Base-by-base conservation (phyloP, 1,140 invertebrate genomes). In the Aleiodes sp. region DNA sequence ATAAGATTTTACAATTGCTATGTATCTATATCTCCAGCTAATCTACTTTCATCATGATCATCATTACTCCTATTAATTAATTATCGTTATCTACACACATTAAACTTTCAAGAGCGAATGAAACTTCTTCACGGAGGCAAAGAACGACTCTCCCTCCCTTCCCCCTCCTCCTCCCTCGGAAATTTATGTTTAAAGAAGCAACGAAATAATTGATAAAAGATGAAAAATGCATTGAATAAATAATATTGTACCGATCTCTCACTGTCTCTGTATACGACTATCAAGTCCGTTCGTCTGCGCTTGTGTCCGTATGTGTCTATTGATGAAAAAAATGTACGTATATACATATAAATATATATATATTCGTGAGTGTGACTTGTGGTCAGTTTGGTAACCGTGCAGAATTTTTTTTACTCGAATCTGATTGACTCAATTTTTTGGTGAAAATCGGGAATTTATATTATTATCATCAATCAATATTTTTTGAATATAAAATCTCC, bases 101-200 rank as follows among this genome's bases (percentile, higher is more conserved):
- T n/a, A n/a, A n/a, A n/a, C n/a, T n/a, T n/a, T n/a, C n/a, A n/a
- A n/a, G n/a, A n/a, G n/a, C n/a, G n/a, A n/a, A n/a, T n/a, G n/a
- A n/a, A n/a, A n/a, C n/a, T n/a, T n/a, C n/a, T n/a, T n/a, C n/a
- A n/a, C 14, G 16, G 19, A 63, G 29, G 7, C 9, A 39, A 63
- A 41, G 29, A 41, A 14, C n/a, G n/a, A n/a, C n/a, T n/a, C n/a
- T n/a, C n/a, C n/a, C n/a, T n/a, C n/a, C n/a, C n/a, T n/a, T n/a
- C n/a, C n/a, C n/a, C n/a, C n/a, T n/a, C n/a, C n/a, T n/a, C n/a
- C n/a, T n/a, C n/a, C n/a, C n/a, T n/a, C n/a, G n/a, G 16, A 52
- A 24, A 16, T 78, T 78, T 82, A 79, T 77, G 82, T 83, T 83
- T 78, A 79, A 83, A 82, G 80, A 82, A 83, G 82, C 81, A 83